Conservation (phyloP, 2,113 vertebrate genomes). For the Zosterops lateralis region DNA sequence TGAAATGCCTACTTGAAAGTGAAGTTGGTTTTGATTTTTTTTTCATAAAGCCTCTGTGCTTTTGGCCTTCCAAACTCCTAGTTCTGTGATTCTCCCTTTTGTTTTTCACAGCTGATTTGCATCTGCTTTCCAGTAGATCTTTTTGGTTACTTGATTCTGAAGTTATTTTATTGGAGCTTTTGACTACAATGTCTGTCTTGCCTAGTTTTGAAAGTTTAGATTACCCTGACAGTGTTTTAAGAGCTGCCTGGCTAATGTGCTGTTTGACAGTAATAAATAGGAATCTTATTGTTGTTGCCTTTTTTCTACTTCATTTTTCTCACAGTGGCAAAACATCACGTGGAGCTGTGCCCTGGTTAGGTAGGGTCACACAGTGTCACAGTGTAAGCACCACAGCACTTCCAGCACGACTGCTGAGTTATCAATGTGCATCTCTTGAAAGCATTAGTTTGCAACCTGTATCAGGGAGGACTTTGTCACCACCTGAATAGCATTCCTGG, state of each 20-base stretch:
- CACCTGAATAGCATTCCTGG: neutral
- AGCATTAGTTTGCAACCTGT: neutral
- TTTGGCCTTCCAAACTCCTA: neutral
- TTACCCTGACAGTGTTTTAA: neutral
- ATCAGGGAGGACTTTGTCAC: neutral
- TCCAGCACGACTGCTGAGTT: neutral
- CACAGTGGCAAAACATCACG: neutral
- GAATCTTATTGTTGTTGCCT: neutral
- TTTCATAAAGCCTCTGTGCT: neutral
- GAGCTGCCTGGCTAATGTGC: neutral
- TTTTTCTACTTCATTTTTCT: neutral
- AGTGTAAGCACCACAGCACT: neutral
- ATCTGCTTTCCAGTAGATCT: neutral
- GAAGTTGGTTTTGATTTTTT: neutral
- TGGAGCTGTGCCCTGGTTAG: neutral
- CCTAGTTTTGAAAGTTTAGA: neutral
- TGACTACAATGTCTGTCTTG: neutral
- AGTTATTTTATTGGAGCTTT: neutral
- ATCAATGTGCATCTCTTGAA: neutral
- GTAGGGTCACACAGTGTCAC: neutral
- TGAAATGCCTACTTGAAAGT: neutral
- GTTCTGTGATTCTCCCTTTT: neutral
- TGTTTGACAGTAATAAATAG: neutral
- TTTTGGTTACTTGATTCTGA: slow-evolving; percentile 35
- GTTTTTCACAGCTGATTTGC: neutral